Evolutionary conservation across 2,797 vertebrate genomes (phyloP), one percentile per base, ranked within the genome.

Genomic region (Thripadectes ignobilis): DNA sequence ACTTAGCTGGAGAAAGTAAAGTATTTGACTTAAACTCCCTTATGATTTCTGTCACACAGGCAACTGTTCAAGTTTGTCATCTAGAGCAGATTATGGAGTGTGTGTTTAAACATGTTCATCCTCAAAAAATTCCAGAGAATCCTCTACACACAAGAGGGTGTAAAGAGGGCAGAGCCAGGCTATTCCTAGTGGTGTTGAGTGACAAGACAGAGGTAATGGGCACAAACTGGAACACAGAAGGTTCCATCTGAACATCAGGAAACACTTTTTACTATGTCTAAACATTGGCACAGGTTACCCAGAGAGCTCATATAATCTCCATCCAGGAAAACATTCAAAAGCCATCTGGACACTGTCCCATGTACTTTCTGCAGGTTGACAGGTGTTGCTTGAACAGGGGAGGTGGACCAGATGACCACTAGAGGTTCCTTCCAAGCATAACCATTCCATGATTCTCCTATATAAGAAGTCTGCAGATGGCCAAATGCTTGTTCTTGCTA

Each of bases 301-400:
- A 27, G 65, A 74, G 10, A 66, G 6, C 27, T 4, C 51, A 36
- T 29, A 13, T 10, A 36, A 15, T 66, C 43, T 76, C 38, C 7
- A 14, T 49, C 19, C 46, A 36, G 51, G 17, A 23, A 46, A 38
- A 54, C 51, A 59, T 1, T 80, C 15, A 63, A 77, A 71, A 85
- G 23, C 4, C 20, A 11, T 11, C 13, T 73, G 65, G 8, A 38
- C 0, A 0, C 39, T n/a, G 23, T 58, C 14, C 24, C 45, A 27
- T 74, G 62, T 20, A 39, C 20, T 12, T 36, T 10, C 7, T 38
- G 5, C 14, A 69, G 23, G 19, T 58, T 17, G 46, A 66, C 39
- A 72, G 71, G 16, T 9, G 2, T 27, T 73, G 14, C 38, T 79
- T 66, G 34, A 87, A 14, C 14, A 39, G 30, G 5, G 11, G 3